phyloP scores from a whole-genome alignment of 2,113 vertebrate species.

The Tupaia chinensis region DNA sequence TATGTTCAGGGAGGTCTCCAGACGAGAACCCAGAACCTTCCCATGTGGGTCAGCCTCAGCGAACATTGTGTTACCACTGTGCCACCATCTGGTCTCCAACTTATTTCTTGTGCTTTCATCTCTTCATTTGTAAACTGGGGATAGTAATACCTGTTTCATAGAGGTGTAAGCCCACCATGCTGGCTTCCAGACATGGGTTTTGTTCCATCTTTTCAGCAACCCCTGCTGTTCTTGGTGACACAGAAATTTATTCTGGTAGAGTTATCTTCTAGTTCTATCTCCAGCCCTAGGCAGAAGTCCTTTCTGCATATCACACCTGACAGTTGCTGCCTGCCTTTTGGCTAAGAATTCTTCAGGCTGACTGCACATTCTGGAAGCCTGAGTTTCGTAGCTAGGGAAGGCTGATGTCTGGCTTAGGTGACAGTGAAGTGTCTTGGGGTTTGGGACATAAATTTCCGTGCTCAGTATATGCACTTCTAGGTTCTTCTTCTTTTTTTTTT shows the following conservation, averaged over 20 bases:
- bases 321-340: not conserved
- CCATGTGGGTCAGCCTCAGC: too few relatives aligned
- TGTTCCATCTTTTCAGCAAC: not conserved
- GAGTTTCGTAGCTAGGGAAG: not conserved
- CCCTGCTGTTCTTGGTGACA: too few relatives aligned
- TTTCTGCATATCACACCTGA: not conserved
- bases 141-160: not conserved
- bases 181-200: not conserved
- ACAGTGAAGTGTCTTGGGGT: not conserved
- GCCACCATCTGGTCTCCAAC: too few relatives aligned
- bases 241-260: not conserved
- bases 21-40: too few relatives aligned
- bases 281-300: not conserved
- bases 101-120: not conserved
- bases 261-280: not conserved
- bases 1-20: too few relatives aligned
- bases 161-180: not conserved
- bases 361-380: not conserved
- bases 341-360: not conserved
- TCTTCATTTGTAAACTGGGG: conserved; percentile 5
- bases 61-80: too few relatives aligned
- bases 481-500: not conserved
- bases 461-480: not conserved
- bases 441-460: not conserved
- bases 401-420: not conserved